Conservation (phyloP, 2,888 invertebrate genomes). For the Morpho helenor region DNA sequence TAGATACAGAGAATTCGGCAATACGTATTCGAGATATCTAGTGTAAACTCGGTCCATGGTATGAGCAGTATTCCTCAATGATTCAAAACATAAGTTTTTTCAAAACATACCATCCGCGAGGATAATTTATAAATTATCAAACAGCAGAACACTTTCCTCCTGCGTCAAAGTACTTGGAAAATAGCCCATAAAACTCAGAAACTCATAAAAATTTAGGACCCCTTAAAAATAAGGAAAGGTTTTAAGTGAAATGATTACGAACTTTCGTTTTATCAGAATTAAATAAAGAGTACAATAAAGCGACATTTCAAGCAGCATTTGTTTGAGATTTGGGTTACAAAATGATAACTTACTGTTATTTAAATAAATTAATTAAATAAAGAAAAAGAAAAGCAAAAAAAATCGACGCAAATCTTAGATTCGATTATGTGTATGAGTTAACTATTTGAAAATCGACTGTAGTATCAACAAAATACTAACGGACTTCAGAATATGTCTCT, state of each 20-base stretch:
- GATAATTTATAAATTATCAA: constrained; percentile 9
- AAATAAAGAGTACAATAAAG: neutral
- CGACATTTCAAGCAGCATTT: neutral
- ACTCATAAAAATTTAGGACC: constrained; percentile 8
- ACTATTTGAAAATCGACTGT: too few species aligned
- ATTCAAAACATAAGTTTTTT: neutral
- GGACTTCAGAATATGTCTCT: too few species aligned
- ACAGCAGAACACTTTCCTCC: constrained; percentile 6
- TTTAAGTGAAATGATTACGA: neutral
- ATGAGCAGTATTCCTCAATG: too few species aligned
- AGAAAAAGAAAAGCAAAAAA: too few species aligned
- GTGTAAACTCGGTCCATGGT: constrained; percentile 6
- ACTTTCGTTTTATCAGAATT: neutral
- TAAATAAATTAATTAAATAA: too few species aligned
- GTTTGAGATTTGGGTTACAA: too few species aligned
- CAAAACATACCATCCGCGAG: constrained; percentile 8
- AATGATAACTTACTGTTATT: too few species aligned
- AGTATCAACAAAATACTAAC: too few species aligned
- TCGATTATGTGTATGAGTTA: too few species aligned
- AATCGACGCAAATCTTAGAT: too few species aligned
- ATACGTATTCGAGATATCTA: constrained; percentile 1
- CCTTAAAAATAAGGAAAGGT: constrained; percentile 2
- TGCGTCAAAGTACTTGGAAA: constrained; percentile 8
- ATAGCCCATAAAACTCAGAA: constrained; percentile 4
- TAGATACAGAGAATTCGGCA: too few species aligned